Conservation (phyloP, 2,888 invertebrate genomes). For the Temnothorax unifasciatus region DNA sequence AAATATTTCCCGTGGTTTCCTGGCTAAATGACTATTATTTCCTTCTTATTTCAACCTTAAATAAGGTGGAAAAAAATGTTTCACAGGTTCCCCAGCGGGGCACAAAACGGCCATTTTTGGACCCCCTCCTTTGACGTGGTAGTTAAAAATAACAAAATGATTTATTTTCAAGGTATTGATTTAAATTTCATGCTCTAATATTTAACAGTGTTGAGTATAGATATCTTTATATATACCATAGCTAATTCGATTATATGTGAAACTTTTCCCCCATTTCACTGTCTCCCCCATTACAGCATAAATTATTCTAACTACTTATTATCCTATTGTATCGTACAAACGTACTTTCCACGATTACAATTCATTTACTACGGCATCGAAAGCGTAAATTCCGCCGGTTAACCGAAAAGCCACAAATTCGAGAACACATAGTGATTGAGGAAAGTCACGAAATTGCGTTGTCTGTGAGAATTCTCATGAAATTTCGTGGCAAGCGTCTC, state of each 20-base stretch:
- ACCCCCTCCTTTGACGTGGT: too few relatives aligned
- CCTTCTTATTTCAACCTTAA: too few relatives aligned
- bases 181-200: too few relatives aligned
- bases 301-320: constrained; percentile 66
- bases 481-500: constrained; percentile 38
- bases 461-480: constrained; percentile 31
- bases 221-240: not conserved
- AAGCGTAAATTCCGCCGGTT: constrained; percentile 21
- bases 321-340: constrained; percentile 14
- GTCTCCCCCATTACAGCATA: constrained; percentile 59
- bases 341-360: constrained; percentile 16
- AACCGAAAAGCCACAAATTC: constrained; percentile 28
- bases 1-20: too few relatives aligned
- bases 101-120: too few relatives aligned
- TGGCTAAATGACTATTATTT: too few relatives aligned
- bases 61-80: too few relatives aligned
- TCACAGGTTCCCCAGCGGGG: too few relatives aligned
- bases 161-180: too few relatives aligned
- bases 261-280: constrained; percentile 7
- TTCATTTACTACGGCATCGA: constrained; percentile 30
- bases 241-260: constrained; percentile 59
- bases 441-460: constrained; percentile 35
- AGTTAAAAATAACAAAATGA: too few relatives aligned
- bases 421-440: constrained; percentile 11
- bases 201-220: not conserved